Evolutionary conservation across 2,888 invertebrate species (phyloP), one percentile per base, ranked within the genome.

Genomic region (Parnassius glacialis): DNA sequence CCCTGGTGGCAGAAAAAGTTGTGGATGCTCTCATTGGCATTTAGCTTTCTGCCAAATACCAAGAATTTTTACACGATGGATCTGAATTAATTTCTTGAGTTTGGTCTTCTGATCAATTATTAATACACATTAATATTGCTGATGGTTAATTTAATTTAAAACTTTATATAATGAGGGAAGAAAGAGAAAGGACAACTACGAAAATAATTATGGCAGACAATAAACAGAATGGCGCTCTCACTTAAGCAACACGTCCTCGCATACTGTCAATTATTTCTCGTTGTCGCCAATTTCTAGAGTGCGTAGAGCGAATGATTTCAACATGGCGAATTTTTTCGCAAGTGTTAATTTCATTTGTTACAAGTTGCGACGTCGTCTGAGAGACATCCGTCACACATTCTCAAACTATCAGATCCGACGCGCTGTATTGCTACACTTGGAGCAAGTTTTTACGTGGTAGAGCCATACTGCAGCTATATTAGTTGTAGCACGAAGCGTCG

Each of bases 311-410:
- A 5, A 12, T n/a, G 25, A 5, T 62, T 57, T n/a, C 57, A 53
- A 50, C 41, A 62, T 43, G 12, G 13, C 10, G 44, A 12, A 61
- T 48, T 62, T 62, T 62, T 62, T 62, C 62, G 59, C 59, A 62
- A 62, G 59, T 59, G 58, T 57, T 59, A 58, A 62, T 62, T 62
- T 55, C 47, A 55, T 62, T 42, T 54, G 50, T 62, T 50, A 54
- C 58, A 55, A 51, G 62, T 62, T 62, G 55, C 62, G 52, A 54
- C 16, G 59, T 44, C 55, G 52, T n/a, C 52, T 48, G 57, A 51
- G 58, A 54, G 54, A 20, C n/a, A 48, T 13, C 11, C 52, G 43
- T 44, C 34, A 25, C 58, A 11, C 10, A 42, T 53, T 59, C 59
- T 52, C 57, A 57, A 57, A 52, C 47, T 52, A 51, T 52, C 34